Evolutionary conservation across 2,113 vertebrate genomes (phyloP).

Genomic region (Peromyscus maniculatus): DNA sequence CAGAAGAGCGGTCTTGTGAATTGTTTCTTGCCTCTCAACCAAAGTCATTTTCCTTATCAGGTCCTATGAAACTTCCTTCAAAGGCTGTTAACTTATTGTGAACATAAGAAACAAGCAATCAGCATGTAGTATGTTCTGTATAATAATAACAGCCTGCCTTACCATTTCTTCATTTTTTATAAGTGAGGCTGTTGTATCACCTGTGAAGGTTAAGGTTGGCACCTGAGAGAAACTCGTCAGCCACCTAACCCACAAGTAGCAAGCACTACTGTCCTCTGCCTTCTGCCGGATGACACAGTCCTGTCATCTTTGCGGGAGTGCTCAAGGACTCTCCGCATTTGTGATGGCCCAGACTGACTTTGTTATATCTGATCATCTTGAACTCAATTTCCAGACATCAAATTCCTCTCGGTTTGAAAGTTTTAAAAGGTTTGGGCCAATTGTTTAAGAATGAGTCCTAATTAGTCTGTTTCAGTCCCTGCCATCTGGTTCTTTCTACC

Average conservation of each 20-base stretch:
- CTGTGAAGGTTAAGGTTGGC: neutral
- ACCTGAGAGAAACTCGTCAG: neutral
- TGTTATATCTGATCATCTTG: slow-evolving; percentile 20
- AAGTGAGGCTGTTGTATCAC: neutral
- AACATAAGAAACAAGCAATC: neutral
- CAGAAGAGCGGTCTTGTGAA: neutral
- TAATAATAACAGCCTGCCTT: neutral
- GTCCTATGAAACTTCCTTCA: slow-evolving; percentile 33
- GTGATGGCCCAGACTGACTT: neutral
- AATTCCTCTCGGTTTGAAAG: neutral
- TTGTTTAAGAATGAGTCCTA: slow-evolving; percentile 52
- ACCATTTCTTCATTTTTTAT: slow-evolving; percentile 9
- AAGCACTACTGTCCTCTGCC: neutral
- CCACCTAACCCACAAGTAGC: neutral
- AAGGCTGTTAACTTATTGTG: neutral
- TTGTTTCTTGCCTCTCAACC: neutral
- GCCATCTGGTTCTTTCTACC: slow-evolving; percentile 44
- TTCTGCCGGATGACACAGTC: neutral
- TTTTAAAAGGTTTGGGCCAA: neutral
- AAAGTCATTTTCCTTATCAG: neutral
- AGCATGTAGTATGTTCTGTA: neutral
- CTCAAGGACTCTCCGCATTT: neutral
- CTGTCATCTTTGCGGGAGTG: fast-evolving
- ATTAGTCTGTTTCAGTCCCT: slow-evolving; percentile 43
- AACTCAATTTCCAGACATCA: slow-evolving; percentile 20